Conservation (phyloP, 2,888 invertebrate species). For the Brenthis ino region DNA sequence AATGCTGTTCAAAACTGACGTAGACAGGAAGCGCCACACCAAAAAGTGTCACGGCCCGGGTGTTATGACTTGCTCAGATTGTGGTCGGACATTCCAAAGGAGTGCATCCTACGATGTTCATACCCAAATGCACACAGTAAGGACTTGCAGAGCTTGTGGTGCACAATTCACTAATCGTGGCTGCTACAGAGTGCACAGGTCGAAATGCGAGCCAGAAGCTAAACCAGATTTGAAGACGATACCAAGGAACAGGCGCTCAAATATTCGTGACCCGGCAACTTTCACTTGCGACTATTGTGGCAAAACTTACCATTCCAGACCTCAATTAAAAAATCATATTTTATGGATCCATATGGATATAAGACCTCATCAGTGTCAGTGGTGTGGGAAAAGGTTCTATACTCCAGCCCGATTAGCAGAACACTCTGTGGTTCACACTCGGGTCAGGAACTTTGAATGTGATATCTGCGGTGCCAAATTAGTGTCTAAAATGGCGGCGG, state of each 20-base stretch:
- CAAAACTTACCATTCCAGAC: constrained; percentile 64
- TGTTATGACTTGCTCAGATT: constrained; percentile 60
- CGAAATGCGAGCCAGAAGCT: constrained; percentile 67
- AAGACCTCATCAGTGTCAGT: constrained; percentile 75
- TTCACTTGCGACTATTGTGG: constrained; percentile 70
- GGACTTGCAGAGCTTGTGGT: constrained; percentile 65
- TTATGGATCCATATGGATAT: constrained; percentile 76
- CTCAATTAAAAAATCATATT: constrained; percentile 74
- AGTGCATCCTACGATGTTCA: constrained; percentile 61
- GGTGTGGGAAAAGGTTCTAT: constrained; percentile 78
- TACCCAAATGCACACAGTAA: constrained; percentile 67
- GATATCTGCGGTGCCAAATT: constrained; percentile 76
- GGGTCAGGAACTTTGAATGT: constrained; percentile 77
- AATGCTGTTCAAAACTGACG: constrained; percentile 49
- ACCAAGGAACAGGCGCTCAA: constrained; percentile 59
- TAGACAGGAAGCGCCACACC: constrained; percentile 52
- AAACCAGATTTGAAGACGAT: constrained; percentile 57
- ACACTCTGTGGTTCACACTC: constrained; percentile 78
- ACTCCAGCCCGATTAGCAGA: constrained; percentile 76
- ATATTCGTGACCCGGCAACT: constrained; percentile 66
- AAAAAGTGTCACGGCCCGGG: constrained; percentile 57
- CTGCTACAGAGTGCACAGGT: constrained; percentile 69
- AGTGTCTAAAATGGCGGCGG: constrained; percentile 72
- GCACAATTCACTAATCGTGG: constrained; percentile 66
- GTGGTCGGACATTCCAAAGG: constrained; percentile 63